Conservation (phyloP, 2,888 invertebrate species). For the Steinernema carpocapsae region DNA sequence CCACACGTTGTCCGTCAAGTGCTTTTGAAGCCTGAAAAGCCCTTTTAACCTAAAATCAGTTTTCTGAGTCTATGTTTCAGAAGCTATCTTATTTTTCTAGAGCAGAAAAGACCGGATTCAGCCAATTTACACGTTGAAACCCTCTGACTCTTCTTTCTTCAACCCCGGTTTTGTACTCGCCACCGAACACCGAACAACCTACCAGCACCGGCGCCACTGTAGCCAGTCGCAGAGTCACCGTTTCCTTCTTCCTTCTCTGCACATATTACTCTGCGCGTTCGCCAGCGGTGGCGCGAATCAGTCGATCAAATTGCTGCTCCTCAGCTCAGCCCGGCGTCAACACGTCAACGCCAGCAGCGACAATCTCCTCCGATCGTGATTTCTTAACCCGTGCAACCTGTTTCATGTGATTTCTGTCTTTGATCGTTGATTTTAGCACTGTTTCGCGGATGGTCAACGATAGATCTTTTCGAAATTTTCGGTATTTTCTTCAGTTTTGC, state of each 20-base stretch:
- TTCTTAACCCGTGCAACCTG: not conserved
- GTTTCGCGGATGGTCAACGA: not conserved
- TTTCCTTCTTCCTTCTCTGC: not conserved
- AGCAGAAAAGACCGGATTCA: too few species aligned
- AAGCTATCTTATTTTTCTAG: too few species aligned
- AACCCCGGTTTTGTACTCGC: too few species aligned
- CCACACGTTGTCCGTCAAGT: not conserved
- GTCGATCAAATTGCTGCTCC: constrained; percentile 25
- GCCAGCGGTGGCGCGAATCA: not conserved
- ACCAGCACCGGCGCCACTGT: not conserved
- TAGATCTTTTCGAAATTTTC: not conserved
- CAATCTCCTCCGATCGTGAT: not conserved
- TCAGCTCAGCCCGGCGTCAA: too few species aligned
- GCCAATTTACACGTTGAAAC: too few species aligned
- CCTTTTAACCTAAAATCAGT: not conserved
- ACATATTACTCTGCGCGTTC: constrained; percentile 18
- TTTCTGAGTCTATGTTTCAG: not conserved
- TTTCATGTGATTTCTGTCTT: constrained; percentile 24
- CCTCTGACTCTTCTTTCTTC: too few species aligned
- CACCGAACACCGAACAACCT: not conserved
- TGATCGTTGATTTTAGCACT: constrained; percentile 25
- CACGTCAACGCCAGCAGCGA: too few species aligned
- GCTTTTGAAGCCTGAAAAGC: not conserved
- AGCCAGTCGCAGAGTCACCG: not conserved
- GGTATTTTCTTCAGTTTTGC: too few species aligned